Base-by-base conservation (phyloP, 2,113 vertebrate genomes). In the Tapirus terrestris region DNA sequence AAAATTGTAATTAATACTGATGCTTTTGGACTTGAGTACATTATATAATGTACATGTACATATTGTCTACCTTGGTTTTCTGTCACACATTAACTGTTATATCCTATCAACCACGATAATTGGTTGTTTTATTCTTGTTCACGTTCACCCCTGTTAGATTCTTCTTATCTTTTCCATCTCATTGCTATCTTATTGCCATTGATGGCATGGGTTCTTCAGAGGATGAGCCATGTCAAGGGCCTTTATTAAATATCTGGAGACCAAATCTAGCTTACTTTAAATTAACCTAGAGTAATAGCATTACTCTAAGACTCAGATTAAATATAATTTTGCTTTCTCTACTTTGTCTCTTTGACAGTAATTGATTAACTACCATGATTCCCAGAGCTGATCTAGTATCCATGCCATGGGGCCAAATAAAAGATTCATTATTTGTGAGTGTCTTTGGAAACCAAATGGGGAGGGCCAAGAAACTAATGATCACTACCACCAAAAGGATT, bases 341-440 rank as follows among this genome's bases (percentile, higher is more conserved):
- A 85, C 27, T 96, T 56, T 97, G 85, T 85, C 89, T 98, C 85
- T 94, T 97, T 83, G 97, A 96, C 70, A 97, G 94, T 97, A 97
- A 96, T 58, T 96, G 92, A 90, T 98, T 90, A 96, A 79, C 21
- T 91, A 36, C 0, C 25, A 91, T 89, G 96, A 65, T 96, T 70
- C 81, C 85, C 91, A 97, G 88, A 70, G 97, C 14, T 91, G 93
- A 95, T 91, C 56, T 91, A 77, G 63, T 72, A 56, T 94, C 77
- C 36, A 75, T 86, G 72, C 53, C 56, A 73, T 56, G 72, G 85
- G 4, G 77, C n/a, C 48, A 98, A 29, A 89, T 83, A 10, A 96
- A 20, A 94, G 81, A 94, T 82, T 94, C 79, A 83, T 84, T 87
- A 88, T 72, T 92, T 98, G 63, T 92, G 29, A 43, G 18, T 91